These are phyloP conservation scores for Pelusios castaneus DNA, from an alignment of 2,113 vertebrate species.

Conservation along the genomic window DNA sequence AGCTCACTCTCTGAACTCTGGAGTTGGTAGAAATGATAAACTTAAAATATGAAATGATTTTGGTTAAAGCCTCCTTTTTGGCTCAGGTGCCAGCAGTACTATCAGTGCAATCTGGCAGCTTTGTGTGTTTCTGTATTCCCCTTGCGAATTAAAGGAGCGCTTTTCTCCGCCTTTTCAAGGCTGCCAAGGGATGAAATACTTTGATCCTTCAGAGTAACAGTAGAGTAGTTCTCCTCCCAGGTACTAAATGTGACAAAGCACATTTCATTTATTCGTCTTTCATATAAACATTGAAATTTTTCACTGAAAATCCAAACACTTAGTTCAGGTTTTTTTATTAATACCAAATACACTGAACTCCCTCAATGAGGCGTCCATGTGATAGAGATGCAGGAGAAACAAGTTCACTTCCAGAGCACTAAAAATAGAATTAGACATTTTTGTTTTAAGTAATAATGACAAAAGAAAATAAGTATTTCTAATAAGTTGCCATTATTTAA, in stretches of 20 bases:
- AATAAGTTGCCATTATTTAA: not conserved
- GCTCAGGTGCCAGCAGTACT: conserved; percentile 61
- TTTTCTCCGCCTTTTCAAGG: conserved; percentile 43
- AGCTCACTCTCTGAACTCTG: not conserved
- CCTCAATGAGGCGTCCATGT: conserved; percentile 47
- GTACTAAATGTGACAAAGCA: conserved; percentile 74
- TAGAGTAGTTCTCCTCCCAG: conserved; percentile 70
- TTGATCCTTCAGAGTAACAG: conserved; percentile 74
- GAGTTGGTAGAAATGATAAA: not conserved
- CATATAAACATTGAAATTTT: conserved; percentile 69
- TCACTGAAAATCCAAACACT: conserved; percentile 58
- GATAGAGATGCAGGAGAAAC: conserved; percentile 34
- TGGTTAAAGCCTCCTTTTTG: conserved; percentile 62
- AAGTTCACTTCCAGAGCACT: conserved; percentile 35
- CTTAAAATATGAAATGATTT: conserved; percentile 10
- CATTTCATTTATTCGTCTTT: conserved; percentile 72
- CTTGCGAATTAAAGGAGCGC: conserved; percentile 69
- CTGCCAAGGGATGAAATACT: conserved; percentile 72
- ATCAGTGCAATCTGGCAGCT: conserved; percentile 70
- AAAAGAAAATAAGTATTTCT: not conserved
- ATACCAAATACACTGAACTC: conserved; percentile 63
- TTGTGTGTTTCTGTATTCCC: conserved; percentile 67
- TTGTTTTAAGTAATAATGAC: conserved; percentile 3
- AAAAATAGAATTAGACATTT: conserved; percentile 31
- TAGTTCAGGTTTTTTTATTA: conserved; percentile 58